These are phyloP conservation scores for Formica aserva DNA, from an alignment of 2,888 invertebrate genomes.

Conservation along the genomic window DNA sequence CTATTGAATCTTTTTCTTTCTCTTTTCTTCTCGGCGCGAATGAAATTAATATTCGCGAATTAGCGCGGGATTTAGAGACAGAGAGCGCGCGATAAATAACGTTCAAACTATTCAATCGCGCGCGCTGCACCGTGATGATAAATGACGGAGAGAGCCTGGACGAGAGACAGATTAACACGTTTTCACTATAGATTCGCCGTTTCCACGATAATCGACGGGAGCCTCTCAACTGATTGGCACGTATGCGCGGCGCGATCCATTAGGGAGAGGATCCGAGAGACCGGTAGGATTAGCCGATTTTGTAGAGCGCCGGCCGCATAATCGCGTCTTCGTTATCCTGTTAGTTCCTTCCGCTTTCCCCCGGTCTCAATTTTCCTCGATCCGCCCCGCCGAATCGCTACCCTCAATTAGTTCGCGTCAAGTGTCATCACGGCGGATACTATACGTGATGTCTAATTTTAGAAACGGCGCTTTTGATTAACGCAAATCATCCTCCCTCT, in stretches of 20 bases:
- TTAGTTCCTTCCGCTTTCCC: conserved; percentile 68
- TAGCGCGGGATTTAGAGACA: conserved; percentile 15
- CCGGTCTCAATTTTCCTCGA: not conserved
- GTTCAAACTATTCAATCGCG: conserved; percentile 38
- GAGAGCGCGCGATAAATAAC: conserved; percentile 24
- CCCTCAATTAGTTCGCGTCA: conserved; percentile 78
- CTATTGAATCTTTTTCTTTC: not conserved
- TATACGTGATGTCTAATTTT: conserved; percentile 72
- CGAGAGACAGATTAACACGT: conserved; percentile 51
- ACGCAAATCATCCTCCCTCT: conserved; percentile 33
- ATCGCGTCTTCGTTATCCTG: conserved; percentile 78
- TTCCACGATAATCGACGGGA: conserved; percentile 51
- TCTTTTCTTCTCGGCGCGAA: not conserved
- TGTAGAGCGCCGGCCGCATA: conserved; percentile 77
- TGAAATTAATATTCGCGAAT: conserved; percentile 4
- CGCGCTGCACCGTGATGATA: conserved; percentile 37
- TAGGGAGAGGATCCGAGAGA: conserved; percentile 69
- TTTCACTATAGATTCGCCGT: conserved; percentile 53
- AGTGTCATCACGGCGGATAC: conserved; percentile 72
- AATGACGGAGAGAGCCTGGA: conserved; percentile 29
- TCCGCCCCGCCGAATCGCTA: conserved; percentile 72
- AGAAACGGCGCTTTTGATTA: conserved; percentile 66
- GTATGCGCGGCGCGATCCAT: conserved; percentile 68
- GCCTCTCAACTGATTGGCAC: conserved; percentile 64
- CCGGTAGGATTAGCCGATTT: conserved; percentile 72